Percentiles rank a stretch among this genome's conserved stretches.
Evolutionary conservation across 2,797 vertebrate species (phyloP).

Genomic region (Parotocinclus haroldoi): DNA sequence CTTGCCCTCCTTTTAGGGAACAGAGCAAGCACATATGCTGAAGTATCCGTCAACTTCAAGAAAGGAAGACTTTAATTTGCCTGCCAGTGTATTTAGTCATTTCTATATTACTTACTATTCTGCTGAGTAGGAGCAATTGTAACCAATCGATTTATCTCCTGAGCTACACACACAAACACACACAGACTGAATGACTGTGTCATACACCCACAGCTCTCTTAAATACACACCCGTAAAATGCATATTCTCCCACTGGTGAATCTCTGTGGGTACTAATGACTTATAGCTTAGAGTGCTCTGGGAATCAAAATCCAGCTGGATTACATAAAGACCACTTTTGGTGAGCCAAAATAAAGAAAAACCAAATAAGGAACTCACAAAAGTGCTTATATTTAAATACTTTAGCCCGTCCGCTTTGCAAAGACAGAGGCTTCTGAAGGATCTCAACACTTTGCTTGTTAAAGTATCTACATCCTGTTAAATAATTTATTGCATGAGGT

Average conservation of each 20-base stretch:
- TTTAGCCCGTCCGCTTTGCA: not conserved
- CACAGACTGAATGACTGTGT: conserved; percentile 2
- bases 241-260: conserved; percentile 9
- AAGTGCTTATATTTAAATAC: not conserved
- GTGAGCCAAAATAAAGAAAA: conserved; percentile 16
- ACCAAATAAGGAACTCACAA: not conserved
- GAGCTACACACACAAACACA: not conserved
- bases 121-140: too few relatives aligned
- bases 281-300: conserved; percentile 24
- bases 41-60: too few relatives aligned
- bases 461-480: too few relatives aligned
- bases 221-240: too few relatives aligned
- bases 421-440: too few relatives aligned
- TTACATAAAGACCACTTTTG: conserved; percentile 18
- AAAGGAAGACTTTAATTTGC: too few relatives aligned
- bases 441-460: too few relatives aligned
- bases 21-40: too few relatives aligned
- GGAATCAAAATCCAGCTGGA: conserved; percentile 28
- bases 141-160: not conserved
- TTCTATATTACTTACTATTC: too few relatives aligned
- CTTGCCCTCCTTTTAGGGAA: too few relatives aligned
- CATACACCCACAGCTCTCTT: conserved; percentile 6
- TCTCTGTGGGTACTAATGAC: conserved; percentile 19
- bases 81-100: too few relatives aligned
- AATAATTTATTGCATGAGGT: not conserved